phyloP scores from a whole-genome alignment of 2,888 invertebrate genomes.

The Congeria kusceri region DNA sequence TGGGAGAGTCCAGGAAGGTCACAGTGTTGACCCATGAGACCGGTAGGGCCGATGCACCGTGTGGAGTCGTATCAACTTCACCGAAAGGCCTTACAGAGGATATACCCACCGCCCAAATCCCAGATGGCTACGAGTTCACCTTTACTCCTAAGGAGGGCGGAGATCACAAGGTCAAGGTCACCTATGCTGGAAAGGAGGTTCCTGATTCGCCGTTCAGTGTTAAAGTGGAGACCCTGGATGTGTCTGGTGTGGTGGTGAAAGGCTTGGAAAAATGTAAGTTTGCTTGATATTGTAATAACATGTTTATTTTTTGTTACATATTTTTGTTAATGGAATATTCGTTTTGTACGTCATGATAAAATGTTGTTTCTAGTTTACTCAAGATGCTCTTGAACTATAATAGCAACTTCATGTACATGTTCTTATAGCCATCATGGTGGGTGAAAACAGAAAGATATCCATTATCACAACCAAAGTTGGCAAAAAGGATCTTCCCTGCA shows the following conservation, averaged over 20 bases:
- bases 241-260: constrained; percentile 93
- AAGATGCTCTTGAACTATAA: too few relatives aligned
- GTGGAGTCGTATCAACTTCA: constrained; percentile 74
- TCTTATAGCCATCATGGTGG: constrained; percentile 57
- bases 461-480: constrained; percentile 61
- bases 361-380: too few relatives aligned
- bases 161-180: constrained; percentile 83
- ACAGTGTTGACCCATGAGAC: constrained; percentile 59
- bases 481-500: constrained; percentile 61
- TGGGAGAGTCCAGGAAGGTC: constrained; percentile 60
- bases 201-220: constrained; percentile 85
- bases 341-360: too few relatives aligned
- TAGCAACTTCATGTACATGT: not conserved
- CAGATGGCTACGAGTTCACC: constrained; percentile 87
- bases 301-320: not conserved
- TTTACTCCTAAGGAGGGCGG: constrained; percentile 85
- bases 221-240: constrained; percentile 88
- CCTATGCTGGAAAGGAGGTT: constrained; percentile 85
- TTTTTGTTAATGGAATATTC: too few relatives aligned
- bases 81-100: constrained; percentile 87
- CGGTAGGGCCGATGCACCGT: constrained; percentile 62
- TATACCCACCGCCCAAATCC: constrained; percentile 91
- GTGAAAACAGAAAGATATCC: constrained; percentile 54
- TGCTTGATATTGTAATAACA: not conserved
- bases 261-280: constrained; percentile 95